Evolutionary conservation across 2,797 vertebrate species (phyloP), one percentile per base, ranked within the genome.

Genomic region (Myotis planiceps): DNA sequence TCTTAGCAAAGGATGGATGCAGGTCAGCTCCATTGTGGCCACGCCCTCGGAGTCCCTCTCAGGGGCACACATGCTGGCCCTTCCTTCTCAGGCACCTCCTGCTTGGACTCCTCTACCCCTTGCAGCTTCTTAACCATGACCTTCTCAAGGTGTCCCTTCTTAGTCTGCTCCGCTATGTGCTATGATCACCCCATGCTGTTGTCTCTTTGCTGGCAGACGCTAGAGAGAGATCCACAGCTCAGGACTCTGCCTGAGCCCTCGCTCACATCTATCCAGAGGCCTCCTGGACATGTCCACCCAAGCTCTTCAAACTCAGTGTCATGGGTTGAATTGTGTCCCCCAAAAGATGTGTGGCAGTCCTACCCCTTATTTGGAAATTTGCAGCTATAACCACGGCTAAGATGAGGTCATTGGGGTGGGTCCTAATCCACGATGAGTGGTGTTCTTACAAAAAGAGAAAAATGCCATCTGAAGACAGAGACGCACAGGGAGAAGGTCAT

Each of bases 311-410:
- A 85, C 37, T 51, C 18, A 10, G 12, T 49, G 27, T 34, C 71
- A 15, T 4, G 7, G 76, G 3, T 68, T 78, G 55, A 90, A 91
- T 13, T 25, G 15, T n/a, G 12, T 23, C 8, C 3, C n/a, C 29
- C 4, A 55, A 83, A 90, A 69, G 25, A 47, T 66, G 5, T 47
- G 18, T 69, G 69, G 29, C 53, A 68, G 7, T 75, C 27, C 58
- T 85, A 85, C 12, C 13, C 58, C 37, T 80, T 55, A 71, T 39
- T 60, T 84, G 45, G 60, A 95, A 95, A 93, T 94, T 53, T 53
- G 84, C 80, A 75, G n/a, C 60, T 82, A 3, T 14, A 53, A 66
- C 53, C 47, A 88, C 34, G 2, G 2, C 27, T 79, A 47, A 90
- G 7, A 55, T 3, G 16, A 80, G 25, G 55, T 68, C 53, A n/a